Percentiles rank a stretch among this genome's conserved stretches.
These are phyloP conservation scores for Bostrychus sinensis DNA, from an alignment of 2,113 vertebrate genomes.

Conservation along the genomic window DNA sequence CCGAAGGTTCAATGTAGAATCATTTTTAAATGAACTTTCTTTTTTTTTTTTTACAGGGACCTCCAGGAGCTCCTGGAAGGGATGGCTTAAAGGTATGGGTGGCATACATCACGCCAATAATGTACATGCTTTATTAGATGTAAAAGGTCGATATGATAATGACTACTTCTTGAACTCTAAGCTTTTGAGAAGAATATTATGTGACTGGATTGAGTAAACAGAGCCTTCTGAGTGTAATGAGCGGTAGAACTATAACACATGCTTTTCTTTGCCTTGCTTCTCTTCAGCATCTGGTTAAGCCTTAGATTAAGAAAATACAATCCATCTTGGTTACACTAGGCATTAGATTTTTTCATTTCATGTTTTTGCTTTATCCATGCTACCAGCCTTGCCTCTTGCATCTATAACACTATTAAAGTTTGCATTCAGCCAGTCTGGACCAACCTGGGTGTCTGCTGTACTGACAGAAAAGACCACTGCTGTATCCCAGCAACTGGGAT, in stretches of 20 bases:
- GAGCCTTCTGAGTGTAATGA: too few species aligned
- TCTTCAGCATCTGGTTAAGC: slow-evolving; percentile 19
- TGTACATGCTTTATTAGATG: too few species aligned
- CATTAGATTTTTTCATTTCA: slow-evolving; percentile 18
- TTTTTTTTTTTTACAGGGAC: slow-evolving; percentile 80
- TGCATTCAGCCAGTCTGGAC: neutral
- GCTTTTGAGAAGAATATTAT: neutral
- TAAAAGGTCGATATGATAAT: too few species aligned
- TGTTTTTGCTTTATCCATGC: slow-evolving; percentile 7
- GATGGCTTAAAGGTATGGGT: slow-evolving; percentile 90
- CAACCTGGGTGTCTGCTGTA: neutral
- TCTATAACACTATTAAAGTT: neutral
- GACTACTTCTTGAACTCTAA: too few species aligned
- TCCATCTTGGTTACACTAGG: slow-evolving; percentile 4
- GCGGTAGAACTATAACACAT: neutral
- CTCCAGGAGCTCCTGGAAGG: slow-evolving; percentile 89
- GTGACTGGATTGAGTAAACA: neutral
- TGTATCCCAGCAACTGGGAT: slow-evolving; percentile 38
- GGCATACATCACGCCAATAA: neutral
- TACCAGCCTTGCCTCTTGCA: neutral
- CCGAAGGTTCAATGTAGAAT: neutral
- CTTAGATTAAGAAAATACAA: slow-evolving; percentile 26
- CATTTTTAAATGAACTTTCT: neutral
- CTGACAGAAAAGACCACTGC: slow-evolving; percentile 24
- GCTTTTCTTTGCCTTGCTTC: slow-evolving; percentile 9